A percentile compares a stretch with the other conserved stretches of the same genome.
Evolutionary conservation across 2,797 vertebrate genomes (phyloP).

Genomic region (Graptemys geographica): DNA sequence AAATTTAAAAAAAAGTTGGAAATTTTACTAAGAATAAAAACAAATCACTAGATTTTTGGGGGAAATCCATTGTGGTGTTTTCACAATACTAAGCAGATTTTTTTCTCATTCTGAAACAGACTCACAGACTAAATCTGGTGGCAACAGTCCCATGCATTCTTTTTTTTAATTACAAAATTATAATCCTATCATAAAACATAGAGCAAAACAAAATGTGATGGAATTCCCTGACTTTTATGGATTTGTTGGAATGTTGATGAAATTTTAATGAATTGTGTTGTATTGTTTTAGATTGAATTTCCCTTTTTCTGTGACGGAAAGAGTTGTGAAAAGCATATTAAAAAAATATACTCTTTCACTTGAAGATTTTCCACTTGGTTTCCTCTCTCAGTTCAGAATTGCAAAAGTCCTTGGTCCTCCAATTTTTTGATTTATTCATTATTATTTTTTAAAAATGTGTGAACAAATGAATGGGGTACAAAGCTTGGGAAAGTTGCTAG

Average conservation of each 20-base stretch:
- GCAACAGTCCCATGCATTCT: too few relatives aligned
- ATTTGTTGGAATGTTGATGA: not conserved
- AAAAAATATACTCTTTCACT: not conserved
- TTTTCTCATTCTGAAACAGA: not conserved
- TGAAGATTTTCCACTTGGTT: not conserved
- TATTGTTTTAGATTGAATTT: too few relatives aligned
- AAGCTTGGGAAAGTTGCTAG: not conserved
- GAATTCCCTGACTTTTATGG: not conserved
- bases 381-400: not conserved
- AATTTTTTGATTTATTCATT: not conserved
- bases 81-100: not conserved
- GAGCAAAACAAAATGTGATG: not conserved
- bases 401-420: not conserved
- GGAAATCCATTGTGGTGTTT: conserved; percentile 25
- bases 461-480: not conserved
- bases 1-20: conserved; percentile 8
- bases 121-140: not conserved
- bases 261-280: not conserved
- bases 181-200: too few relatives aligned
- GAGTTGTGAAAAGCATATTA: not conserved
- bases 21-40: conserved; percentile 39
- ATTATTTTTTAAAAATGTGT: not conserved
- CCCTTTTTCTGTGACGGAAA: not conserved
- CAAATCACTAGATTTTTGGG: not conserved
- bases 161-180: not conserved